Evolutionary conservation across 2,888 invertebrate species (phyloP).

Genomic region (Empis livida): DNA sequence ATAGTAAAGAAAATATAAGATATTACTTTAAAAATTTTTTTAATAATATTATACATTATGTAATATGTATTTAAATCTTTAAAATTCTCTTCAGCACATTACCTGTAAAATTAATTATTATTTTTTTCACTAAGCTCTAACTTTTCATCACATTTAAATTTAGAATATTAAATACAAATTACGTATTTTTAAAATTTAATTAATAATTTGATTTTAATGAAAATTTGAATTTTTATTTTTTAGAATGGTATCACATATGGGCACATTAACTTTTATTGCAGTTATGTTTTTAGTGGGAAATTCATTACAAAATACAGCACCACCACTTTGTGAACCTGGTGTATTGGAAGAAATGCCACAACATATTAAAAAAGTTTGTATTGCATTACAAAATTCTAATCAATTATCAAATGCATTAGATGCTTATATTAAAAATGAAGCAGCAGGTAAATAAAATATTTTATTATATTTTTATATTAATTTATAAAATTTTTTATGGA

Average conservation of each 20-base stretch:
- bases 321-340: slow-evolving; percentile 44
- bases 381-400: slow-evolving; percentile 38
- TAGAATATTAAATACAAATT: no score
- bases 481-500: background rate
- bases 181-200: no score
- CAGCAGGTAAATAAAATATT: slow-evolving; percentile 24
- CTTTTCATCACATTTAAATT: no score
- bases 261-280: slow-evolving; percentile 18
- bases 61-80: no score
- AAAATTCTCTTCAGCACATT: no score
- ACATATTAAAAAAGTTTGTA: slow-evolving; percentile 44
- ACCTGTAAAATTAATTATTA: no score
- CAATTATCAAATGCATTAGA: slow-evolving; percentile 30
- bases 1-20: no score
- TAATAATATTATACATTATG: no score
- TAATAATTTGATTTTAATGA: no score
- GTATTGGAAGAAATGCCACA: slow-evolving; percentile 44
- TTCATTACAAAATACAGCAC: slow-evolving; percentile 25
- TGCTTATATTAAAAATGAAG: slow-evolving; percentile 34
- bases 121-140: no score
- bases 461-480: background rate
- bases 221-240: slow-evolving; percentile 4
- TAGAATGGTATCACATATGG: slow-evolving; percentile 29
- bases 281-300: slow-evolving; percentile 16
- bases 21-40: no score